phyloP scores from a whole-genome alignment of 2,797 vertebrate genomes.

The Diceros bicornis region DNA sequence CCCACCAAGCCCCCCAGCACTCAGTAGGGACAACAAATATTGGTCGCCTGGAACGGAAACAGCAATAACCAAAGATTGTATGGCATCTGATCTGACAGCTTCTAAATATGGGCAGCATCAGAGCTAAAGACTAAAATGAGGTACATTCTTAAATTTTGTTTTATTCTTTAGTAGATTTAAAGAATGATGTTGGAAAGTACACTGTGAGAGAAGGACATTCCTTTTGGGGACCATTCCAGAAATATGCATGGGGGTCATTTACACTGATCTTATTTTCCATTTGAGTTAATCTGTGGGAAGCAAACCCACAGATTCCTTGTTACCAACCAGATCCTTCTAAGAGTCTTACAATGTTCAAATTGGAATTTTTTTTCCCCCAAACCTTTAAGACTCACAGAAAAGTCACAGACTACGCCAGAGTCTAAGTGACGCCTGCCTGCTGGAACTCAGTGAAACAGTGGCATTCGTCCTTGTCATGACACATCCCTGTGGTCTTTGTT shows the following conservation, averaged over 20 bases:
- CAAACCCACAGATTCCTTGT: neutral
- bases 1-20: too few relatives aligned
- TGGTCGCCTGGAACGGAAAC: neutral
- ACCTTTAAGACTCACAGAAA: neutral
- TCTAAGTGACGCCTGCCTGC: neutral
- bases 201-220: neutral
- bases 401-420: neutral
- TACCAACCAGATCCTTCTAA: constrained; percentile 16
- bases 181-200: neutral
- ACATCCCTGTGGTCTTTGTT: neutral
- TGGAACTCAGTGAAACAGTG: neutral
- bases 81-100: neutral
- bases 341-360: constrained; percentile 15
- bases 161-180: constrained; percentile 17
- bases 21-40: too few relatives aligned
- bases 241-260: neutral
- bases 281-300: constrained; percentile 60
- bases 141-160: neutral
- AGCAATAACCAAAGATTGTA: neutral
- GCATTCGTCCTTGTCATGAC: neutral
- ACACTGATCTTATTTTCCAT: constrained; percentile 19
- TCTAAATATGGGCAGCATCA: constrained; percentile 17
- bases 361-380: neutral
- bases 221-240: constrained; percentile 19
- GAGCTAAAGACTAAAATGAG: neutral